Evolutionary conservation across 2,113 vertebrate genomes (phyloP).

Genomic region (Pelodiscus sinensis): DNA sequence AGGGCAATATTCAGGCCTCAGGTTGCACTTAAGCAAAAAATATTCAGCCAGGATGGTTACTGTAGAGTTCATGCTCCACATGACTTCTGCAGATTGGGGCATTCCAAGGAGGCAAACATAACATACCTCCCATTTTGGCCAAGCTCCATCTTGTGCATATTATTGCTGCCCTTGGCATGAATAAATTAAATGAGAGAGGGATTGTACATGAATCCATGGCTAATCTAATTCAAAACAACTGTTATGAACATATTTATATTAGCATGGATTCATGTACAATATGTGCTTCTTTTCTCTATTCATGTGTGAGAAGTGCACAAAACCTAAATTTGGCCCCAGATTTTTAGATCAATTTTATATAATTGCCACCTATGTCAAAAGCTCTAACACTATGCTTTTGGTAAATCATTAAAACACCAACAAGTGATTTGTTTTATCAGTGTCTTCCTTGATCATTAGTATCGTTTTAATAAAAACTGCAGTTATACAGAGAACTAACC

Average conservation of each 20-base stretch:
- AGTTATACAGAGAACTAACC: slow-evolving; percentile 20
- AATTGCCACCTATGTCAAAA: background rate
- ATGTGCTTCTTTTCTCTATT: background rate
- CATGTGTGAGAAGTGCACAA: background rate
- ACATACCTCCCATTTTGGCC: slow-evolving; percentile 12
- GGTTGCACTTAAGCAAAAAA: background rate
- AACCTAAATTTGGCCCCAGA: background rate
- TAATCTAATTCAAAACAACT: background rate
- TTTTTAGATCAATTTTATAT: background rate
- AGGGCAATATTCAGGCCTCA: background rate
- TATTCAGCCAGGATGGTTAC: background rate
- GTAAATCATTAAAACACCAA: background rate
- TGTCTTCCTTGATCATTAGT: background rate
- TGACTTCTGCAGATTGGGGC: background rate
- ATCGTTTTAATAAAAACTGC: background rate
- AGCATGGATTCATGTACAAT: background rate
- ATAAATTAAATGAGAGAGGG: background rate
- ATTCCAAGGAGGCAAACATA: background rate
- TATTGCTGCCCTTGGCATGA: slow-evolving; percentile 8
- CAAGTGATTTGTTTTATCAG: background rate
- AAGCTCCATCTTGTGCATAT: background rate
- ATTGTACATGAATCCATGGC: background rate
- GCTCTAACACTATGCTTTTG: background rate
- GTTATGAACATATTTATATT: background rate
- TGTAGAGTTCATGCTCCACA: accelerated